Evolutionary conservation across 2,888 invertebrate genomes (phyloP).

Genomic region (Tridacna gigas): DNA sequence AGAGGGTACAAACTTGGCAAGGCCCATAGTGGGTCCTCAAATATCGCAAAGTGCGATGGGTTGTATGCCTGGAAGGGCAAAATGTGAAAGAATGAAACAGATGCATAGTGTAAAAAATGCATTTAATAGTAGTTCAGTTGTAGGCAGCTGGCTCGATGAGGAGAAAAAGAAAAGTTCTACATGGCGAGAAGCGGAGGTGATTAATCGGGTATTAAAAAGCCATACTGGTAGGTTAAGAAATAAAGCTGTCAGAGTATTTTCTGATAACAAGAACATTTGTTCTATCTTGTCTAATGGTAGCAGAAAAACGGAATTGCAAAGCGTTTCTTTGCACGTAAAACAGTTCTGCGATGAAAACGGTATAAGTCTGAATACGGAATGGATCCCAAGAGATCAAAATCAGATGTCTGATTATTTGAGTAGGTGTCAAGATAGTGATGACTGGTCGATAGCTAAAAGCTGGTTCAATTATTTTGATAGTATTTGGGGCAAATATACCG

Average conservation of each 20-base stretch:
- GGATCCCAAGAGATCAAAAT: slow-evolving; percentile 18
- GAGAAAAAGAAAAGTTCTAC: slow-evolving; percentile 54
- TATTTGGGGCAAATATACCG: slow-evolving; percentile 28
- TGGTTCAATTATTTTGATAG: neutral
- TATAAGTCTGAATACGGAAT: neutral
- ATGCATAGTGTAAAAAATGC: too few relatives aligned
- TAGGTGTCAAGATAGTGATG: slow-evolving; percentile 29
- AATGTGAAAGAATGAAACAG: too few relatives aligned
- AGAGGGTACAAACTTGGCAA: too few relatives aligned
- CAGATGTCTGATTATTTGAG: slow-evolving; percentile 37
- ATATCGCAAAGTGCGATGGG: too few relatives aligned
- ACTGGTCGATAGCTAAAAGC: slow-evolving; percentile 22
- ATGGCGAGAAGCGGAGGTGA: slow-evolving; percentile 54
- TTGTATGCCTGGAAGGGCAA: too few relatives aligned
- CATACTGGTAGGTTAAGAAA: slow-evolving; percentile 21
- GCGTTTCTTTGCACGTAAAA: slow-evolving; percentile 38
- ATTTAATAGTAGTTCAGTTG: slow-evolving; percentile 24
- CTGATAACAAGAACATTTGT: slow-evolving; percentile 49
- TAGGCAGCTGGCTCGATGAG: slow-evolving; percentile 34
- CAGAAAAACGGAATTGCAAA: slow-evolving; percentile 40
- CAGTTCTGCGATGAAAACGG: slow-evolving; percentile 26
- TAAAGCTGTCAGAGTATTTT: slow-evolving; percentile 30
- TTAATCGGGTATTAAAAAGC: slow-evolving; percentile 39
- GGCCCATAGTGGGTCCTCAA: too few relatives aligned
- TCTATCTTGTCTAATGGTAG: slow-evolving; percentile 43